Conservation (phyloP, 2,888 invertebrate genomes). For the Drosophila monieri region DNA sequence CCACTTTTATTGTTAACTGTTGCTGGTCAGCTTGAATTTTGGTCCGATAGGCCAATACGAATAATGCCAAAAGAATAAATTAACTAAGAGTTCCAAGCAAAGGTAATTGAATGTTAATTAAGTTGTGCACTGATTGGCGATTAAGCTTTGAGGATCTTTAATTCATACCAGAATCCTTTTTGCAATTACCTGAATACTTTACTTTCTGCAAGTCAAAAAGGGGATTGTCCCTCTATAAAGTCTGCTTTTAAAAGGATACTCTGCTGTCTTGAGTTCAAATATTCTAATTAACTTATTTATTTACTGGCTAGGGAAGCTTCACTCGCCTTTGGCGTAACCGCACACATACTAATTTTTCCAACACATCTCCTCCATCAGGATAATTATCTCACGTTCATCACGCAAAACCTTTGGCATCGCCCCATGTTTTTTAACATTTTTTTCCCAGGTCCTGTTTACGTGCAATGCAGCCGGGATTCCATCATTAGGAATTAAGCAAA, state of each 20-base stretch:
- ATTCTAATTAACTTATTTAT: conserved; percentile 2
- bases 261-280: not conserved
- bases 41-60: conserved; percentile 1
- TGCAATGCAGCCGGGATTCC: conserved; percentile 39
- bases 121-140: conserved; percentile 20
- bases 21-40: conserved; percentile 8
- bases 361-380: conserved; percentile 9
- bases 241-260: not conserved
- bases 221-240: not conserved
- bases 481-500: conserved; percentile 62
- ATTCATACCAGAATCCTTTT: not conserved
- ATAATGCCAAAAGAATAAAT: conserved; percentile 20
- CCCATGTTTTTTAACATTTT: not conserved
- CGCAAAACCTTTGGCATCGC: conserved; percentile 13
- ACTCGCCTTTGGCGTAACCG: not conserved
- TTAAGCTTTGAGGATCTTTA: not conserved
- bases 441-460: conserved; percentile 16
- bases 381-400: conserved; percentile 34
- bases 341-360: not conserved
- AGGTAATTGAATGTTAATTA: conserved; percentile 32
- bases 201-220: not conserved
- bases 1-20: conserved; percentile 18
- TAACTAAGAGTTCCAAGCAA: conserved; percentile 28
- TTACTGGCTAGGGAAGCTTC: not conserved
- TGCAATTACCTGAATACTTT: not conserved